phyloP scores from a whole-genome alignment of 2,113 vertebrate species.

The Strix aluco region DNA sequence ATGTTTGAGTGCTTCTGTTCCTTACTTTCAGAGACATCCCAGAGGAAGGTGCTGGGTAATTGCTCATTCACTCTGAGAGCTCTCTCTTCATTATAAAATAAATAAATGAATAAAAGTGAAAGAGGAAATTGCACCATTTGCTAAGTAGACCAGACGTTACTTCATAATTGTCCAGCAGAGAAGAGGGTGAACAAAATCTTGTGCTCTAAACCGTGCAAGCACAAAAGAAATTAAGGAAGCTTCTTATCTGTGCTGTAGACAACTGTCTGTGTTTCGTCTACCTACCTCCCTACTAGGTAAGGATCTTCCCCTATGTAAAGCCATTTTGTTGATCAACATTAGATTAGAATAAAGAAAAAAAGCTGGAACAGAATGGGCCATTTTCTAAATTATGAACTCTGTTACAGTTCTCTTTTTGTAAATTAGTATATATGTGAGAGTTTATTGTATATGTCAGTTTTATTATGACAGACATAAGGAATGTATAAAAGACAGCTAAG shows the following conservation, averaged over 20 bases:
- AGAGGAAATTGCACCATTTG: conserved; percentile 34
- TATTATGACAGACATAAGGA: not conserved
- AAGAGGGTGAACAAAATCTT: not conserved
- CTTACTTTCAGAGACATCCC: conserved; percentile 31
- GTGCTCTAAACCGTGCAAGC: not conserved
- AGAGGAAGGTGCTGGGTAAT: conserved; percentile 52
- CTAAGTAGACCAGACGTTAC: not conserved
- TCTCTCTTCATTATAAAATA: conserved; percentile 42
- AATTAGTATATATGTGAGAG: not conserved
- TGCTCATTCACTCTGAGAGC: conserved; percentile 45
- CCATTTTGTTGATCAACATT: not conserved
- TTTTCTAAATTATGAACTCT: not conserved
- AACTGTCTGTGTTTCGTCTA: not conserved
- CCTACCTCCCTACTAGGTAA: not conserved
- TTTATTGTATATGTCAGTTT: not conserved
- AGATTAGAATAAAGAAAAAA: not conserved
- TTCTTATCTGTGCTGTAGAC: not conserved
- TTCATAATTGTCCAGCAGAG: not conserved
- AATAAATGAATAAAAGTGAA: conserved; percentile 54
- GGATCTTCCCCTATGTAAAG: not conserved
- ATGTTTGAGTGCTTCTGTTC: conserved; percentile 33
- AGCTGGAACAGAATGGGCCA: rapidly evolving
- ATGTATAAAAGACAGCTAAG: not conserved
- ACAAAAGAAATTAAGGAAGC: not conserved
- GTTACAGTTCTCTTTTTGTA: not conserved